Percentiles rank a stretch among this genome's conserved stretches.
phyloP scores from a whole-genome alignment of 2,797 vertebrate species.

The Hydrocynus forskahlii region DNA sequence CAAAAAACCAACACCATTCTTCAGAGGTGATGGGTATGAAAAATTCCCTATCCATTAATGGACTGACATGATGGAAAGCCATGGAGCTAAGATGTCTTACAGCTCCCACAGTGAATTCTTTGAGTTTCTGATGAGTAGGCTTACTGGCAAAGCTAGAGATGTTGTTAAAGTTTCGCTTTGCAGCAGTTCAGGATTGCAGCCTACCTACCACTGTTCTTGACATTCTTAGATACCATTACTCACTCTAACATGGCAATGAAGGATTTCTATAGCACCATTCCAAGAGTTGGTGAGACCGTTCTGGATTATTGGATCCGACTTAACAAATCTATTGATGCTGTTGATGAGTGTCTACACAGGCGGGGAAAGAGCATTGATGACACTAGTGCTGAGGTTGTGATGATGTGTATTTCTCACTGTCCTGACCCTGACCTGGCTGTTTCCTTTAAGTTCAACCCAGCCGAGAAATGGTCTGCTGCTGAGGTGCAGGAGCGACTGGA shows the following conservation, averaged over 20 bases:
- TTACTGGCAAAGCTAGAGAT: neutral
- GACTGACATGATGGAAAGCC: neutral
- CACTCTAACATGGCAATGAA: conserved; percentile 47
- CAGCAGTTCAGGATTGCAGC: neutral
- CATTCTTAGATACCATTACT: conserved; percentile 17
- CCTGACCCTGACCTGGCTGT: conserved; percentile 40
- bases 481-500: too few relatives aligned
- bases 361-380: conserved; percentile 30
- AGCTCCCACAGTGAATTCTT: too few relatives aligned
- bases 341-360: conserved; percentile 29
- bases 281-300: too few relatives aligned
- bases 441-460: conserved; percentile 43
- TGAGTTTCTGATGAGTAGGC: too few relatives aligned
- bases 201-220: conserved; percentile 15
- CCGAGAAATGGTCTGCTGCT: neutral
- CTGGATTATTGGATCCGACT: too few relatives aligned
- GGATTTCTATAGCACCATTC: conserved; percentile 41
- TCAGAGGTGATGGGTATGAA: conserved; percentile 32
- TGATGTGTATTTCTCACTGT: conserved; percentile 53
- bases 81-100: too few relatives aligned
- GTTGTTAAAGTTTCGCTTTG: conserved; percentile 35
- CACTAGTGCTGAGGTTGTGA: conserved; percentile 27
- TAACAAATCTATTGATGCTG: too few relatives aligned
- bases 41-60: conserved; percentile 25
- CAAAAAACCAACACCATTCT: neutral